Conservation (phyloP, 2,888 invertebrate species). For the Schizaphis graminum region DNA sequence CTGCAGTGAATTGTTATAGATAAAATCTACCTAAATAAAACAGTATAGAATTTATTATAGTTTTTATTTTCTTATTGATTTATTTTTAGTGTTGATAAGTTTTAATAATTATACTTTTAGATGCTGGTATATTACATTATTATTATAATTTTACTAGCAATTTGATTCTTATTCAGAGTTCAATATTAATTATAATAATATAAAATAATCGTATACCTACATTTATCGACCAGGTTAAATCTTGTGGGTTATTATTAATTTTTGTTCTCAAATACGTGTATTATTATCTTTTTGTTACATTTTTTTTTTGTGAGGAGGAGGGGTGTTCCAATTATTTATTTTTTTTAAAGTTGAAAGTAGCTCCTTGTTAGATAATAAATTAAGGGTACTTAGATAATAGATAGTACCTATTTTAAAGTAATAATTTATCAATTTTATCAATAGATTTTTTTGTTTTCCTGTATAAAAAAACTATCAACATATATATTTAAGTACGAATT, state of each 20-base stretch:
- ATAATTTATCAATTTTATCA: background rate
- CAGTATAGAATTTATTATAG: background rate
- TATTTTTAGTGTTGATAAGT: background rate
- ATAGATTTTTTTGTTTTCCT: background rate
- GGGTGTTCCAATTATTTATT: background rate
- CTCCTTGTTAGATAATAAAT: background rate
- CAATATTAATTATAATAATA: background rate
- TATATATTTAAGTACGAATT: background rate
- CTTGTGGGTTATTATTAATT: background rate
- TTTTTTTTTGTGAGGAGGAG: background rate
- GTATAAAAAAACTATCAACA: background rate
- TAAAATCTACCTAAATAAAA: background rate
- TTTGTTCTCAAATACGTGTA: background rate
- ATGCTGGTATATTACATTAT: background rate
- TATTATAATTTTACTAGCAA: background rate
- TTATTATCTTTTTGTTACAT: background rate
- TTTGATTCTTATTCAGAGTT: background rate
- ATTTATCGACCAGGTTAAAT: background rate
- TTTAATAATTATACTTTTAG: background rate
- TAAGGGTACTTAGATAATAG: background rate
- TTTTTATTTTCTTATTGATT: background rate
- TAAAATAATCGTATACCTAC: background rate
- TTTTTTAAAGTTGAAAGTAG: background rate
- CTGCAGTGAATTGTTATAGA: background rate
- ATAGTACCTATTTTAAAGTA: too few species aligned